Evolutionary conservation across 2,797 vertebrate genomes (phyloP), one percentile per base, ranked within the genome.

Genomic region (Crenuchus spilurus): DNA sequence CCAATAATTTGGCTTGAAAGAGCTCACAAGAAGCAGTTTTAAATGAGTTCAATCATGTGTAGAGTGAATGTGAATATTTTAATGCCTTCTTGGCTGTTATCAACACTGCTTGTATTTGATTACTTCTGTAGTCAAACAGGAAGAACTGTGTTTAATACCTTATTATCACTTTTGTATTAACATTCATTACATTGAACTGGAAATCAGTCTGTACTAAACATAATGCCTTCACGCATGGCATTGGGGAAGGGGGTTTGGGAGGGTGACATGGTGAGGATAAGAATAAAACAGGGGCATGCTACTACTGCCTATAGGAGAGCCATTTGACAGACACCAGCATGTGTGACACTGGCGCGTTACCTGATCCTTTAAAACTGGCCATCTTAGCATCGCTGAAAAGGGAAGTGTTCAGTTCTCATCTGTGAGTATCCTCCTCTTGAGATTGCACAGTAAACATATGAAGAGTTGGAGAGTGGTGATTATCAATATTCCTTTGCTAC

Each of bases 281-380:
- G 92, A 90, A 83, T 92, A 90, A 90, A 91, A 91, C 86, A 31
- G 77, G 72, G 87, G 82, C 86, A 87, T 90, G 88, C 88, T 94
- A 92, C 93, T 91, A 91, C 94, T 94, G 94, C 87, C 91, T 92
- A 92, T 93, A 94, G 90, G 93, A 93, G 89, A 89, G 84, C 79
- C 77, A 83, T 94, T 96, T 99, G 98, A 99, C 87, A 84, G 98
- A 99, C 97, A 97, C 91, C 82, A 93, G 82, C 98, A 99, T 94
- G 90, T 99, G 98, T 83, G 77, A 72, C 75, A 49, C 78, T 80
- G 77, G 64, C 78, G 71, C 55, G 97, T 93, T 93, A 97, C 92
- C 88, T 86, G 95, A 97, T 96, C 94, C 93, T 87, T 87, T 89
- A 85, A 84, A 90, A 92, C 87, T 85, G 89, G 75, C 83, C 89